Evolutionary conservation across 2,888 invertebrate genomes (phyloP).

Genomic region (Scelioninae gen. 1): DNA sequence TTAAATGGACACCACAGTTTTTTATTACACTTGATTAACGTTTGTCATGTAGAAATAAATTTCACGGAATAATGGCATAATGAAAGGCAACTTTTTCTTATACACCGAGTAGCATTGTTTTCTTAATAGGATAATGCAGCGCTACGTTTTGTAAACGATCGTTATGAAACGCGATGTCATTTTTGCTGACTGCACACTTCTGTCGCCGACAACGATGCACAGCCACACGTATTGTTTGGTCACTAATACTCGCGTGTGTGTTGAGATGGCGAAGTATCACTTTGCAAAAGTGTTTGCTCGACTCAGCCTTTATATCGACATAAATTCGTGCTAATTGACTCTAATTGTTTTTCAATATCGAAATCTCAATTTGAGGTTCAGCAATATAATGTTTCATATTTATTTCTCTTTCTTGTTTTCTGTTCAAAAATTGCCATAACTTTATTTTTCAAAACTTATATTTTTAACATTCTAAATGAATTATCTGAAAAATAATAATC

Average conservation of each 20-base stretch:
- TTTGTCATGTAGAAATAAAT: constrained; percentile 25
- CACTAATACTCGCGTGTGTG: constrained; percentile 19
- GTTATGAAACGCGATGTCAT: constrained; percentile 54
- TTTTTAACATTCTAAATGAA: no score
- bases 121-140: constrained; percentile 51
- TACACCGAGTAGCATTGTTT: constrained; percentile 43
- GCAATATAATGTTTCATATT: no score
- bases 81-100: constrained; percentile 38
- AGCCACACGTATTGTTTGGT: constrained; percentile 26
- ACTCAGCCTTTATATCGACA: constrained; percentile 46
- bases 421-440: no score
- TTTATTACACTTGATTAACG: constrained; percentile 22
- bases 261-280: constrained; percentile 52
- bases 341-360: constrained; percentile 46
- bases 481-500: no score
- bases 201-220: constrained; percentile 45
- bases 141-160: constrained; percentile 51
- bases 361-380: neutral
- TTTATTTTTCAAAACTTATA: no score
- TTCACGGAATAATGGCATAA: constrained; percentile 43
- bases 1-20: constrained; percentile 21
- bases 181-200: constrained; percentile 61
- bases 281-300: constrained; percentile 49
- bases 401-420: neutral
- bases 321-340: constrained; percentile 45